Evolutionary conservation across 2,113 vertebrate species (phyloP), one percentile per base, ranked within the genome.

Genomic region (Rhea pennata): DNA sequence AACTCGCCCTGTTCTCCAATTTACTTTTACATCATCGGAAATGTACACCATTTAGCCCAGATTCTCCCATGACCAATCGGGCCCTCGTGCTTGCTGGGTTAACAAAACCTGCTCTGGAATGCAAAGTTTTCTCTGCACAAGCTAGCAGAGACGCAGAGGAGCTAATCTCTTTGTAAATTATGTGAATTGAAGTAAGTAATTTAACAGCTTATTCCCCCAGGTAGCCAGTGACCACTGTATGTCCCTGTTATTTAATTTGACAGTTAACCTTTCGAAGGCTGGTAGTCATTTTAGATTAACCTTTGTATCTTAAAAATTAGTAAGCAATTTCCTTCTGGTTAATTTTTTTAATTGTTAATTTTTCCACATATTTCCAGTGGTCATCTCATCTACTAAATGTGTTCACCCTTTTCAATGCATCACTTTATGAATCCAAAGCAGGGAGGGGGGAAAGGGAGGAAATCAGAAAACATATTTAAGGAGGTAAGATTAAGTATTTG

Each of bases 1-100:
- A 98, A 96, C 97, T 98, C 98, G 96, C 95, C 94, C 96, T 92
- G 61, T 90, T 96, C 89, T 90, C 92, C 82, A 95, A 92, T 98
- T 97, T 97, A 90, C 94, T 97, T 98, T 98, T 96, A 97, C 98
- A 98, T 99, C 98, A 98, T 97, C 75, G 67, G 97, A 98, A 98
- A 97, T n/a, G 27, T 84, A 87, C 77, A 97, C 88, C 83, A 46
- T 93, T 97, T 96, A 96, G 90, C 85, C 95, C 77, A 96, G 85
- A 97, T 96, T 96, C 97, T 98, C 97, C 95, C 96, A 98, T 97
- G 95, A 95, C 95, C 50, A 72, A 65, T 90, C 54, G 53, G 95
- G 81, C 94, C 93, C 89, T 94, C 54, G 19, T 88, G 95, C 78
- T 90, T 87, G 72, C 39, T 62, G 74, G 53, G 85, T 83, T 89